Evolutionary conservation across 1,140 invertebrate species (phyloP), one percentile per base, ranked within the genome.

Genomic region (Zophobas atratus): DNA sequence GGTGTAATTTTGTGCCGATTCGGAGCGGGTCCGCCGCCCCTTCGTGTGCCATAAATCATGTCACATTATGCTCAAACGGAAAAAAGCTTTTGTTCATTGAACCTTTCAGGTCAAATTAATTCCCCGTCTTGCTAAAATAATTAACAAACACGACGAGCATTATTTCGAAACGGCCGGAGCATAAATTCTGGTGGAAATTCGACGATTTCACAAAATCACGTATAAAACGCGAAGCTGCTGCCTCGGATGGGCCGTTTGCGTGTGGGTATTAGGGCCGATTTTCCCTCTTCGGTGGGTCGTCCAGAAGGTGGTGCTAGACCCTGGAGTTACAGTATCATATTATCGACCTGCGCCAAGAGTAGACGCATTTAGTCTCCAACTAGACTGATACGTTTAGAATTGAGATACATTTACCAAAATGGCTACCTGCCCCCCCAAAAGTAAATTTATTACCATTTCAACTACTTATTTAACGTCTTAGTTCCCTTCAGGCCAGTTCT

Each of bases 281-380:
- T 81, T 81, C 78, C 78, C 79, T 80, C 63, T 81, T 74, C 73
- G 78, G 76, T 72, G 57, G 76, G 43, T 71, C 36, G 35, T 55
- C 78, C 70, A 81, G 79, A 81, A 82, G 81, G 81, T 77, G 75
- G 75, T 77, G 79, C 76, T 77, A 74, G 75, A 72, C 71, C 71
- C 78, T 74, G 77, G 63, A 78, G 74, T 80, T 78, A 82, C 78
- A 82, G 80, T 80, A 79, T 79, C 81, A 79, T 75, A 79, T 77
- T 82, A 80, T 81, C 81, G 81, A 82, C 79, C 82, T 77, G 77
- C 76, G 80, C 80, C 67, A 51, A 72, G 71, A 53, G 80, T 70
- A 77, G 75, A 79, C 73, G 76, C 80, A 67, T 63, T 71, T 55
- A 57, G 70, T 70, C 55, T 77, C 48, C 36, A 51, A 56, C 60